Evolutionary conservation across 92 coral and sea anemone species (phyloP).

Genomic region (Epizoanthus illoricatus): DNA sequence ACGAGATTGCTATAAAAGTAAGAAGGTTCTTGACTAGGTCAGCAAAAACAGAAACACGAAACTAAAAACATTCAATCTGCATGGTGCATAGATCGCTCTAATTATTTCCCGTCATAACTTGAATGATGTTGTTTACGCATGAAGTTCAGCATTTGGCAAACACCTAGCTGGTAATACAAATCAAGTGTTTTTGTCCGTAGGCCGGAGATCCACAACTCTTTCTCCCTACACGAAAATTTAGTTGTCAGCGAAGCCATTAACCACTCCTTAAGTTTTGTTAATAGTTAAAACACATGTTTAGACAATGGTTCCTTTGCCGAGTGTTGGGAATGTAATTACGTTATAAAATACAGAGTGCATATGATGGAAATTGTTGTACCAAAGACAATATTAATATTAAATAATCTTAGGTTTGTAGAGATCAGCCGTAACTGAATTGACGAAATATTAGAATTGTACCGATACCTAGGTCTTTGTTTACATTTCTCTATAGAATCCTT

Average conservation of each 20-base stretch:
- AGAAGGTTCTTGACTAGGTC: no score
- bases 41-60: no score
- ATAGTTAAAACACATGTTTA: neutral
- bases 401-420: no score
- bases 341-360: neutral
- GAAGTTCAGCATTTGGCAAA: neutral
- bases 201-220: neutral
- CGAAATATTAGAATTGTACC: neutral
- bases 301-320: neutral
- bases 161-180: neutral
- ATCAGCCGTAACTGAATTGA: no score
- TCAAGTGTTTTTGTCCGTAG: neutral
- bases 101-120: neutral
- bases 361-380: no score
- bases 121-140: neutral
- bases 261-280: neutral
- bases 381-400: no score
- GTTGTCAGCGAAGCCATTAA: neutral
- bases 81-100: no score
- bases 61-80: no score
- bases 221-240: neutral
- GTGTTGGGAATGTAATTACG: neutral
- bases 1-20: no score
- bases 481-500: neutral
- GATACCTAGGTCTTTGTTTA: neutral